Conservation (phyloP, 2,888 invertebrate genomes). For the Germaria angustata region DNA sequence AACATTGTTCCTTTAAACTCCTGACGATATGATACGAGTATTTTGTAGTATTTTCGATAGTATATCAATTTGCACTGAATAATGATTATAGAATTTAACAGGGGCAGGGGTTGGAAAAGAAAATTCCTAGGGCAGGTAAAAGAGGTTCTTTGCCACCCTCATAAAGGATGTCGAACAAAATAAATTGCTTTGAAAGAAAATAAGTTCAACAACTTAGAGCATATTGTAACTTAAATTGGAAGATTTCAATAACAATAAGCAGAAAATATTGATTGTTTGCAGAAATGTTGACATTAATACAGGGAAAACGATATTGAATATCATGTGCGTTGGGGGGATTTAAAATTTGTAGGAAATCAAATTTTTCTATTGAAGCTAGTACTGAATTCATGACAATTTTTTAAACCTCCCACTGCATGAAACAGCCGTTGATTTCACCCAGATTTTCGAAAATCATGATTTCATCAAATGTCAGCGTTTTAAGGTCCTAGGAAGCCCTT, state of each 20-base stretch:
- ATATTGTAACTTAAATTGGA: background rate
- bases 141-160: background rate
- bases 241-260: background rate
- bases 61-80: slow-evolving; percentile 20
- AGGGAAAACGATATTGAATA: background rate
- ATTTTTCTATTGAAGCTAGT: too few relatives aligned
- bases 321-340: background rate
- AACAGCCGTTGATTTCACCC: too few relatives aligned
- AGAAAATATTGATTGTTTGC: background rate
- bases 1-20: background rate
- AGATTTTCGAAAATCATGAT: too few relatives aligned
- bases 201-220: background rate
- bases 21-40: background rate
- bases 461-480: too few relatives aligned
- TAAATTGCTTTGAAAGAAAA: background rate
- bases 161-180: background rate
- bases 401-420: too few relatives aligned
- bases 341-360: too few relatives aligned
- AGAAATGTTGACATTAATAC: background rate
- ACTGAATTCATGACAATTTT: too few relatives aligned
- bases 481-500: too few relatives aligned
- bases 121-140: background rate
- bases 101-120: background rate
- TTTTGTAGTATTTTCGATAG: background rate
- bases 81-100: slow-evolving; percentile 6